phyloP scores from a whole-genome alignment of 2,113 vertebrate genomes.

The Phyllopteryx taeniolatus region DNA sequence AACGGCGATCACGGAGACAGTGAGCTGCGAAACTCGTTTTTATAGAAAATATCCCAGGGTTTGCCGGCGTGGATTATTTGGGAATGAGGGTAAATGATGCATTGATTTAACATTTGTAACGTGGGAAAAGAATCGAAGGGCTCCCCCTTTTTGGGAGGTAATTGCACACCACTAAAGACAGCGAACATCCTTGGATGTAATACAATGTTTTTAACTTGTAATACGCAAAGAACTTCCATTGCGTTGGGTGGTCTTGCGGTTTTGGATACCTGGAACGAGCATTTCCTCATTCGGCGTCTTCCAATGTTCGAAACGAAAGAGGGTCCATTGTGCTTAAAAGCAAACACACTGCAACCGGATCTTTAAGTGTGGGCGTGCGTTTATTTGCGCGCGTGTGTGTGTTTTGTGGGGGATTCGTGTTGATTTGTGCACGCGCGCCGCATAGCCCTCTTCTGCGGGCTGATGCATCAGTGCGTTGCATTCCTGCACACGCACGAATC shows the following conservation, averaged over 20 bases:
- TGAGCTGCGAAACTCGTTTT: neutral
- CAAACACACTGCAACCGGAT: conserved; percentile 17
- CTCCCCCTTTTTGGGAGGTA: neutral
- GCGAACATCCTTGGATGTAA: neutral
- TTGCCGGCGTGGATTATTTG: neutral
- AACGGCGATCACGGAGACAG: conserved; percentile 10
- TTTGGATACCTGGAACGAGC: conserved; percentile 7
- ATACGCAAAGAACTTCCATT: neutral
- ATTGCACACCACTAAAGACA: neutral
- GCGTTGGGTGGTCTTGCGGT: neutral
- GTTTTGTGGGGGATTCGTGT: conserved; percentile 1
- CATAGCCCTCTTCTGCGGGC: neutral
- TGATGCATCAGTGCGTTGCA: conserved; percentile 38
- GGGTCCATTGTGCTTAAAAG: conserved; percentile 11
- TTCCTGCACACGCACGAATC: conserved; percentile 60
- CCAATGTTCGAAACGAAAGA: conserved; percentile 24
- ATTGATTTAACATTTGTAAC: neutral
- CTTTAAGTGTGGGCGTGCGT: conserved; percentile 2
- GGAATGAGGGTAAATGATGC: neutral
- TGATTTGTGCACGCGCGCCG: conserved; percentile 14
- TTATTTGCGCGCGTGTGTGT: neutral
- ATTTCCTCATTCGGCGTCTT: conserved; percentile 21
- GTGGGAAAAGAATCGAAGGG: neutral
- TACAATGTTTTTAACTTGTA: neutral
- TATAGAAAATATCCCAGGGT: neutral